These are phyloP conservation scores for Micropoecilia bifurca DNA, from an alignment of 2,797 vertebrate genomes.

Conservation along the genomic window DNA sequence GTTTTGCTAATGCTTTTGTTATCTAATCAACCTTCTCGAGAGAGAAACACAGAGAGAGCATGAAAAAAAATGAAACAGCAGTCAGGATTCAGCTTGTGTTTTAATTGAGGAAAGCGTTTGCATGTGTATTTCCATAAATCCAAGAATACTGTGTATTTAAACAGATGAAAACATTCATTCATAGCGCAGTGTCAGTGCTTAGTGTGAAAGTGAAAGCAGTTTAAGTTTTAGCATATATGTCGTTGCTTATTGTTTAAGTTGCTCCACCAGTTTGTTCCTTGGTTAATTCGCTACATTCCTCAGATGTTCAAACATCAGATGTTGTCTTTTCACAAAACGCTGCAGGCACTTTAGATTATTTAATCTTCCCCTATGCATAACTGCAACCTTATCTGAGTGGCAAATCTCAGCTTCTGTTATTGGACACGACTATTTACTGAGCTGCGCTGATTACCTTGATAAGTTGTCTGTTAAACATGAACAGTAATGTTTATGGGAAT, in stretches of 20 bases:
- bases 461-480: background rate
- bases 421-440: background rate
- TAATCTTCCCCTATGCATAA: background rate
- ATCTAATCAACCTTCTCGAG: constrained; percentile 4
- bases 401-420: background rate
- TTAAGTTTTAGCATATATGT: background rate
- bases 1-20: background rate
- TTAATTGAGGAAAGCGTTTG: background rate
- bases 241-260: background rate
- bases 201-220: background rate
- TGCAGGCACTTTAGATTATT: constrained; percentile 4
- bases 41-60: constrained; percentile 1
- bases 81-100: background rate
- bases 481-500: background rate
- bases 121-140: constrained; percentile 12
- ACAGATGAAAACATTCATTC: constrained; percentile 1
- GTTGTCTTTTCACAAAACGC: background rate
- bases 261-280: background rate
- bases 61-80: background rate
- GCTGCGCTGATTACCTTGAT: background rate
- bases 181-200: constrained; percentile 19
- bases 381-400: background rate
- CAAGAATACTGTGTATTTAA: constrained; percentile 8
- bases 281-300: background rate
- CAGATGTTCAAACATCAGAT: background rate